These are phyloP conservation scores for Cancer borealis DNA, from an alignment of 2,888 invertebrate genomes.

Conservation along the genomic window DNA sequence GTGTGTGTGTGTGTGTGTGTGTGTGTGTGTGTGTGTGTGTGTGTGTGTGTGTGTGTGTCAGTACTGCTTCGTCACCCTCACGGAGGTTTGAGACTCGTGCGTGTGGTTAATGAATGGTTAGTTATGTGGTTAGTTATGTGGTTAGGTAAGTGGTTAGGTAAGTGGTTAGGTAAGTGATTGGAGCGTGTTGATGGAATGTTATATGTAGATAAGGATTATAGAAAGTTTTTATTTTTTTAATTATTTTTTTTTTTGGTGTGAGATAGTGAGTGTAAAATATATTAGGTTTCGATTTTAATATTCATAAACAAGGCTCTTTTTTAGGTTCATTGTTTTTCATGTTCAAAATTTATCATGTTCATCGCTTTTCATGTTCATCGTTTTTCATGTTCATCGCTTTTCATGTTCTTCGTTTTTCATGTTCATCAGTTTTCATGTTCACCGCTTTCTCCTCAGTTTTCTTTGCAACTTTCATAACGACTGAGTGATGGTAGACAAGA, in stretches of 20 bases:
- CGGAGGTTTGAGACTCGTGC: not conserved
- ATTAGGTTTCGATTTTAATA: no score
- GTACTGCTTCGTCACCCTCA: not conserved
- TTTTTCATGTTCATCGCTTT: not conserved
- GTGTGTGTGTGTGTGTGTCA: conserved; percentile 39
- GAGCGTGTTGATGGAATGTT: not conserved
- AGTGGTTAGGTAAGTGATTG: no score
- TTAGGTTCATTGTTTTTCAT: not conserved
- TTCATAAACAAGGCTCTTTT: not conserved
- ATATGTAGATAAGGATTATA: not conserved
- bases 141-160: no score
- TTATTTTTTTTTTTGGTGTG: not conserved
- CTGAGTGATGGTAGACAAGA: no score
- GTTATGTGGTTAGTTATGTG: no score
- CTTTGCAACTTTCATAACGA: no score
- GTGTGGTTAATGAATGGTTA: not conserved
- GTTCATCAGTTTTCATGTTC: no score
- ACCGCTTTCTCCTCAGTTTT: no score
- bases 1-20: conserved; percentile 32
- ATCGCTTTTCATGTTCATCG: not conserved
- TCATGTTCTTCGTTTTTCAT: not conserved
- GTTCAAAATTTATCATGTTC: not conserved
- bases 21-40: conserved; percentile 26
- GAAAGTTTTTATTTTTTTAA: not conserved
- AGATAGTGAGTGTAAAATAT: not conserved